phyloP scores from a whole-genome alignment of 2,888 invertebrate genomes.

The Ommatoiulus sabulosus region DNA sequence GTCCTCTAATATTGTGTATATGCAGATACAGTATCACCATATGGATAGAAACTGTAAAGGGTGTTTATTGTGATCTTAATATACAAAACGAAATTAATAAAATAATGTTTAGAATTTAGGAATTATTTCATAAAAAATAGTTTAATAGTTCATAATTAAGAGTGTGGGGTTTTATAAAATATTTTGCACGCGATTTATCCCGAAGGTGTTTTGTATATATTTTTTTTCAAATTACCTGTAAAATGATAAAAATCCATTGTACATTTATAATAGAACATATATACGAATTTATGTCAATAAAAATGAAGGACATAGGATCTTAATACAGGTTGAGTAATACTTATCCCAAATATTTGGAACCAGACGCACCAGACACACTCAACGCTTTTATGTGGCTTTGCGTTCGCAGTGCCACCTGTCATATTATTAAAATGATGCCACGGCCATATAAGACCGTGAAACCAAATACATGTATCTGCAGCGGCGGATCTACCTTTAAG shows the following conservation, averaged over 20 bases:
- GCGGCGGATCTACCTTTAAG: too few species aligned
- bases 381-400: too few species aligned
- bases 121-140: background rate
- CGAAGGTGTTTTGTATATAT: slow-evolving; percentile 5
- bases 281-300: background rate
- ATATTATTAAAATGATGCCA: too few species aligned
- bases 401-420: too few species aligned
- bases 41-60: background rate
- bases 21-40: too few species aligned
- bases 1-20: background rate
- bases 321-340: too few species aligned
- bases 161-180: slow-evolving; percentile 18
- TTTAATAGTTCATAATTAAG: background rate
- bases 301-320: too few species aligned
- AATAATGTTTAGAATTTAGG: background rate
- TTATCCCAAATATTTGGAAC: too few species aligned
- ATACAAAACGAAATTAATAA: too few species aligned
- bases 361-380: too few species aligned
- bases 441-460: too few species aligned
- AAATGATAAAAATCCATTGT: background rate
- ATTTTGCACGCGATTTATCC: slow-evolving; percentile 6
- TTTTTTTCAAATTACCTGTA: slow-evolving; percentile 7
- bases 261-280: background rate
- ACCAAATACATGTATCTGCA: too few species aligned
- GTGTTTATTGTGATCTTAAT: background rate